phyloP scores from a whole-genome alignment of 2,113 vertebrate species.

The Vulpes lagopus region DNA sequence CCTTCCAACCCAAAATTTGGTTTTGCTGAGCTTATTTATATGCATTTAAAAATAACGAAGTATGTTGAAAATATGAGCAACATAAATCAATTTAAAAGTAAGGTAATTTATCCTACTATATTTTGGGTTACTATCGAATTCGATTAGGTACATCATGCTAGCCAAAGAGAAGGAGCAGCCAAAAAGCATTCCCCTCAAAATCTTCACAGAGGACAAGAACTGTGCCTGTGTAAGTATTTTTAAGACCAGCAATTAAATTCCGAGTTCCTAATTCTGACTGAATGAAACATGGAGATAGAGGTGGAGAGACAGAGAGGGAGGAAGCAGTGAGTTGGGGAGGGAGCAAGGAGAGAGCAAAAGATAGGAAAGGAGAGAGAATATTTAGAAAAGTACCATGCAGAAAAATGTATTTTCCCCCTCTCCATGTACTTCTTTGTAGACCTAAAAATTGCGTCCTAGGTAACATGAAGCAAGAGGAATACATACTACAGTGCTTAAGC shows the following conservation, averaged over 20 bases:
- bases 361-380: neutral
- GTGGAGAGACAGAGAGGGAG: neutral
- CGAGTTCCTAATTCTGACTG: neutral
- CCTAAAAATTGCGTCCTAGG: no score
- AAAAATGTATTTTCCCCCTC: neutral
- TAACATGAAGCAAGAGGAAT: no score
- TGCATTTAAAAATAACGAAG: neutral
- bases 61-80: neutral
- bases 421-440: no score
- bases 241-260: neutral
- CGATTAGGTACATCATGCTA: conserved; percentile 89
- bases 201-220: conserved; percentile 93
- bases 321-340: neutral
- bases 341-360: neutral
- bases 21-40: neutral
- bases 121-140: conserved; percentile 48
- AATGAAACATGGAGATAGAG: neutral
- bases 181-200: conserved; percentile 92
- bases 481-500: no score
- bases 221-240: conserved; percentile 90
- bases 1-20: neutral
- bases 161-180: conserved; percentile 93
- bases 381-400: neutral
- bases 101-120: neutral
- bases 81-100: neutral